These are phyloP conservation scores for Eristalis intricaria DNA, from an alignment of 2,888 invertebrate species.

Conservation along the genomic window DNA sequence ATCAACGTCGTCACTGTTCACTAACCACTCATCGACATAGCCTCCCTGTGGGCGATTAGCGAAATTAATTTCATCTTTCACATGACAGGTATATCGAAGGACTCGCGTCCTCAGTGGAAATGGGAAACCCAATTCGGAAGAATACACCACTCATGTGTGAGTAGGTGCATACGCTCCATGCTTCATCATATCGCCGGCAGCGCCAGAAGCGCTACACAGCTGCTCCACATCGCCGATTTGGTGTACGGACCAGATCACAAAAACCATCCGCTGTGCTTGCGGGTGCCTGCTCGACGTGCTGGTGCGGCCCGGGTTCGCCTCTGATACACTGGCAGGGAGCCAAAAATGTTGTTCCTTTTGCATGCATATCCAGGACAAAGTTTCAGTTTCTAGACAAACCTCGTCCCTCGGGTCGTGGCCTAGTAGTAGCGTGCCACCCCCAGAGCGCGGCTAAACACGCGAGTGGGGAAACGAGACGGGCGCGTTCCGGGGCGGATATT, in stretches of 20 bases:
- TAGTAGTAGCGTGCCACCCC: constrained; percentile 13
- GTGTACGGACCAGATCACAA: not conserved
- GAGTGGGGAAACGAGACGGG: not conserved
- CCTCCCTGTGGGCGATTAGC: constrained; percentile 25
- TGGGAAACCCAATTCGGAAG: constrained; percentile 10
- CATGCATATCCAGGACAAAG: constrained; percentile 62
- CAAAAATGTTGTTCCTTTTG: constrained; percentile 50
- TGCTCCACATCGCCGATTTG: constrained; percentile 20
- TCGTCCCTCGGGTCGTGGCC: constrained; percentile 53
- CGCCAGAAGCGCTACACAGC: constrained; percentile 21
- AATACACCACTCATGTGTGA: constrained; percentile 36
- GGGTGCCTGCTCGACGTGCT: not conserved
- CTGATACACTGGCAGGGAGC: constrained; percentile 55
- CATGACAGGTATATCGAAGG: constrained; percentile 24
- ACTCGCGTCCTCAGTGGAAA: not conserved
- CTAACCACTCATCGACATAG: constrained; percentile 2
- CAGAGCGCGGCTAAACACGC: not conserved
- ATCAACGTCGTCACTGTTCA: not conserved
- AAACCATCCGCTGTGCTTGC: not conserved
- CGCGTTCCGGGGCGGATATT: constrained; percentile 15
- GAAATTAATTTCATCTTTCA: constrained; percentile 55
- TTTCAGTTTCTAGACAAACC: constrained; percentile 65
- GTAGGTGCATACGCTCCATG: constrained; percentile 24
- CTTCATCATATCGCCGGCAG: constrained; percentile 10
- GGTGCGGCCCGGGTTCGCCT: too few species aligned